Evolutionary conservation across 2,888 invertebrate genomes (phyloP).

Genomic region (Himalopsyche anomala): DNA sequence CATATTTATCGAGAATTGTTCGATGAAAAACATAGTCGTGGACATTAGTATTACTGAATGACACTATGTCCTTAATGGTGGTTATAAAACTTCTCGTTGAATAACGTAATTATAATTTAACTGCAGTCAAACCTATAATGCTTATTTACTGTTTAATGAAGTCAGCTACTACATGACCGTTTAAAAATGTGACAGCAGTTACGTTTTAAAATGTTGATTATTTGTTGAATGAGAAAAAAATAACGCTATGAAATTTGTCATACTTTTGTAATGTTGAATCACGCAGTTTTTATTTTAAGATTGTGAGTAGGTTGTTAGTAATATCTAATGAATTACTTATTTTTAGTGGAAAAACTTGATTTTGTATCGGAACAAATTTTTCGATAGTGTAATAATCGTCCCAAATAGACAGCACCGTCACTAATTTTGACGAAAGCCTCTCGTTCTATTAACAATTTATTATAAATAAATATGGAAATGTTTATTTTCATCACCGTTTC

Average conservation of each 20-base stretch:
- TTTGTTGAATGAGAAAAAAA: background rate
- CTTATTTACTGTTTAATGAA: background rate
- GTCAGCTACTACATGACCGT: background rate
- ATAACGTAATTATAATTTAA: background rate
- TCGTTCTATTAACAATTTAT: background rate
- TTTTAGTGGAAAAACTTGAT: slow-evolving; percentile 36
- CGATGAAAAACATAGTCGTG: no score
- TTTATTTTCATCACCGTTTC: background rate
- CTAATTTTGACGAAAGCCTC: slow-evolving; percentile 31
- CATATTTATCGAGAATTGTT: no score
- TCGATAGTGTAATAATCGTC: slow-evolving; percentile 32
- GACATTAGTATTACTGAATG: background rate
- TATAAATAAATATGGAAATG: background rate
- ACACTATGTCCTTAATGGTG: background rate
- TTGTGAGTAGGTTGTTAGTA: slow-evolving; percentile 1
- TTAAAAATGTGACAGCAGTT: background rate
- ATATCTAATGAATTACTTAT: slow-evolving; percentile 15
- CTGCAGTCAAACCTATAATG: background rate
- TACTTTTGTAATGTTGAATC: slow-evolving; percentile 7
- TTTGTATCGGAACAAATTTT: slow-evolving; percentile 35
- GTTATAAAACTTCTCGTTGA: background rate
- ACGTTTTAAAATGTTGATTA: background rate
- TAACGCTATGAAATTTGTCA: slow-evolving; percentile 3
- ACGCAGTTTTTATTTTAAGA: slow-evolving; percentile 42
- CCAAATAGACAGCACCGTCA: slow-evolving; percentile 1